Evolutionary conservation across 2,888 invertebrate species (phyloP), one percentile per base, ranked within the genome.

Genomic region (Idaea dimidiata): DNA sequence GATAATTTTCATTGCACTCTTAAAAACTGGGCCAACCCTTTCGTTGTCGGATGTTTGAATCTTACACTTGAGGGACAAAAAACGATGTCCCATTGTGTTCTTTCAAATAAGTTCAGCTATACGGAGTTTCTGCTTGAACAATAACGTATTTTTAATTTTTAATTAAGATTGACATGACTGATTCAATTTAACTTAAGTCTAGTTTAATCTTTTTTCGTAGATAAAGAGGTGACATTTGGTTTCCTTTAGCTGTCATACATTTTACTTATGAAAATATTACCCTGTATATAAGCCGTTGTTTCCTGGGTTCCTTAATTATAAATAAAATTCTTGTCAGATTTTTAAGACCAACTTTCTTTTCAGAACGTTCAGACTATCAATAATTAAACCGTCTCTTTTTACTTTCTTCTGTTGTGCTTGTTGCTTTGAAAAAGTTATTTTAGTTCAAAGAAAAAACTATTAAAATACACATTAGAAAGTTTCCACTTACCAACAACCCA

Each of bases 151-250:
- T 66, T 88, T 89, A 89, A 89, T 90, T 80, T 84, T 87, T 91
- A 86, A 91, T 91, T 92, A 86, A 89, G 91, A 92, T 92, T 90
- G 91, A 90, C 88, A 81, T 81, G 75, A 75, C 81, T 85, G 91
- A 92, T 91, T 88, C 85, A 66, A 57, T 54, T n/a, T 54, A 79
- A 75, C 77, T 79, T 79, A 43, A 43, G 10, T 43, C 43, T 43
- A 80, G 65, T 64, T 63, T 72, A 84, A 82, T 86, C 83, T 86
- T 80, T 66, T 69, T 74, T 70, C 80, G 78, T 76, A 73, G 70
- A 77, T 76, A 71, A 56, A 57, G 56, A 43, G 43, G 14, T 43
- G 43, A 43, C 43, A 43, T 43, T 43, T 43, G 43, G 43, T 43
- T 43, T 43, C 43, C 43, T 43, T 43, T 14, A 43, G 14, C 43